phyloP scores from a whole-genome alignment of 2,113 vertebrate genomes.

The Cyprinus carpio region DNA sequence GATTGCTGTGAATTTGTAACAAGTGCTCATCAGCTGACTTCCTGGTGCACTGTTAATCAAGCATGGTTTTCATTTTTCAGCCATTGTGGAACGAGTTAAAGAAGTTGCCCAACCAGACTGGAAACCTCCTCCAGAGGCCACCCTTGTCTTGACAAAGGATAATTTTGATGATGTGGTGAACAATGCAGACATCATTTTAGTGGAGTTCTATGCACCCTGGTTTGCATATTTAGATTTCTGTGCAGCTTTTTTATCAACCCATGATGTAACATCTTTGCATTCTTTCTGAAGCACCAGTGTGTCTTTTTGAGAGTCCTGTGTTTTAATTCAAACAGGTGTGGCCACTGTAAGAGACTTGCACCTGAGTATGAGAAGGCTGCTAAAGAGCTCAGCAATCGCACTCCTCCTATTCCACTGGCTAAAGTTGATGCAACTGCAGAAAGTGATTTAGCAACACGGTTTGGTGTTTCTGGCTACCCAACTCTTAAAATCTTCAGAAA shows the following conservation, averaged over 20 bases:
- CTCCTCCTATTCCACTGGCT: conserved; percentile 86
- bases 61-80: conserved; percentile 66
- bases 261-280: background rate
- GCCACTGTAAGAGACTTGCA: conserved; percentile 94
- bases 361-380: conserved; percentile 96
- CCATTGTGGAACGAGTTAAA: conserved; percentile 86
- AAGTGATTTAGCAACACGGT: conserved; percentile 82
- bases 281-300: background rate
- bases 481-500: conserved; percentile 95
- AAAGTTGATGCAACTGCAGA: conserved; percentile 90
- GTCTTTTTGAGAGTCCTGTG: background rate
- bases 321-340: conserved; percentile 81
- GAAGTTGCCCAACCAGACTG: conserved; percentile 89
- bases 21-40: background rate
- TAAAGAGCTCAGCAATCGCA: conserved; percentile 82
- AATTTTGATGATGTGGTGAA: conserved; percentile 90
- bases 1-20: background rate
- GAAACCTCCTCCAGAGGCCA: conserved; percentile 92
- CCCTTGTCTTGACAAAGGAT: conserved; percentile 87
- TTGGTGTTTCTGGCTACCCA: conserved; percentile 88
- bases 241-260: background rate
- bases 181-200: conserved; percentile 92
- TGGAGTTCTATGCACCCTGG: conserved; percentile 99
- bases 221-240: conserved; percentile 66
- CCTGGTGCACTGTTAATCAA: background rate